Percentiles rank a stretch among this genome's conserved stretches.
Conservation (phyloP, 2,797 vertebrate species). For the Molothrus ater region DNA sequence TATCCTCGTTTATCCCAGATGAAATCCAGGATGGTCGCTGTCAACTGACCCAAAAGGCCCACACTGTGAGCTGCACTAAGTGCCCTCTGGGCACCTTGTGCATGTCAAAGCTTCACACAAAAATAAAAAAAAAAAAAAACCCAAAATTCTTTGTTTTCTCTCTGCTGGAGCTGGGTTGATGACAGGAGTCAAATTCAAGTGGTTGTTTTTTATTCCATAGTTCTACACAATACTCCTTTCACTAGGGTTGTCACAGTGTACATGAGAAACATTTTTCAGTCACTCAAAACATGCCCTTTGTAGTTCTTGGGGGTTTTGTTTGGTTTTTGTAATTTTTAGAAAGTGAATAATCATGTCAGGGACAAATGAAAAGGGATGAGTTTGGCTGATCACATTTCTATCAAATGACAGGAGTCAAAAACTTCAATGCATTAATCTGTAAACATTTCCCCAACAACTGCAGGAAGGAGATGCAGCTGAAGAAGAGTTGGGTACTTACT, state of each 20-base stretch:
- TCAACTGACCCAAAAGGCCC: not conserved
- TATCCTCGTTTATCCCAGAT: not conserved
- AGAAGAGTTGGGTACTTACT: not conserved
- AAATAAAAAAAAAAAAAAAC: not conserved
- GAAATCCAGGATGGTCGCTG: not conserved
- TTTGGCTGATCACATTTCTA: not conserved
- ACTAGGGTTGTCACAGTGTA: not conserved
- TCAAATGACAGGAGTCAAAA: not conserved
- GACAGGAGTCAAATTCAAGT: constrained; percentile 1
- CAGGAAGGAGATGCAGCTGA: not conserved
- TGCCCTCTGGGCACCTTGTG: not conserved
- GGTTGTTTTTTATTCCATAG: not conserved
- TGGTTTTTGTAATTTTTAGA: not conserved
- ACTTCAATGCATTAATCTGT: not conserved
- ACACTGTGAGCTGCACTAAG: not conserved
- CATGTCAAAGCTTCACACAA: not conserved
- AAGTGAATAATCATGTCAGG: not conserved
- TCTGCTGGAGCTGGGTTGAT: not conserved
- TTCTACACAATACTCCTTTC: not conserved
- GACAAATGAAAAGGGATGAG: not conserved
- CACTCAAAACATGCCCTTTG: not conserved
- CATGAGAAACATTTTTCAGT: not conserved
- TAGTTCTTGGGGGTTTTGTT: not conserved
- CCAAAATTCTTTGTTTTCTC: not conserved
- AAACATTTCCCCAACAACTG: not conserved